Evolutionary conservation across 2,113 vertebrate genomes (phyloP), one percentile per base, ranked within the genome.

Genomic region (Pycnonotus jocosus): DNA sequence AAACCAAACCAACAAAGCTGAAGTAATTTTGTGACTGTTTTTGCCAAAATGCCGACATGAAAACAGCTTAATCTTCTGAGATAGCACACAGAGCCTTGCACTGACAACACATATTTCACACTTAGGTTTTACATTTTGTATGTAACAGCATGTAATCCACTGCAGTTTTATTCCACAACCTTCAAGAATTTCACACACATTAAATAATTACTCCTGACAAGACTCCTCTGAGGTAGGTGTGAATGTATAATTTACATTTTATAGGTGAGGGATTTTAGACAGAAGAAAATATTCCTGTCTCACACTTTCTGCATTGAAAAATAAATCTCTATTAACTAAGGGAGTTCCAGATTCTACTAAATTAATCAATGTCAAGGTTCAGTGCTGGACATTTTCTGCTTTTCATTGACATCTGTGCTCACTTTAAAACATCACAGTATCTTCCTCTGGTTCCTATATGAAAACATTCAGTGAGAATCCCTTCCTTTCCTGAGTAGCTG

Each of bases 161-260:
- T 27, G 15, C 37, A 82, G 17, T 86, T 91, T 85, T 76, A 47
- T 69, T 76, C n/a, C 53, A 85, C 31, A 79, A 1, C 31, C 50
- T 86, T 57, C 37, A 92, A 85, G 40, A 76, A 82, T 77, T 88
- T 86, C 71, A 69, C 25, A 69, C 45, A 61, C 48, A 48, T 90
- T 87, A 90, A 82, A 58, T 89, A 96, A 95, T 96, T 94, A 79
- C 37, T 82, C 54, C 35, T 80, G 66, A 87, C 50, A 88, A 80
- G 82, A 73, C 23, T 85, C 71, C 42, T 77, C 31, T 80, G 42
- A 80, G 50, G 54, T 45, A 90, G 85, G 33, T 90, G 45, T 79
- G 78, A 87, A 85, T 64, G 44, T 58, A 65, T 66, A 76, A 88
- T 88, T 95, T 90, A 31, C 25, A 62, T 88, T 92, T 92, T 90